Evolutionary conservation across 2,888 invertebrate species (phyloP), one percentile per base, ranked within the genome.

Genomic region (Physocephala rufipes): DNA sequence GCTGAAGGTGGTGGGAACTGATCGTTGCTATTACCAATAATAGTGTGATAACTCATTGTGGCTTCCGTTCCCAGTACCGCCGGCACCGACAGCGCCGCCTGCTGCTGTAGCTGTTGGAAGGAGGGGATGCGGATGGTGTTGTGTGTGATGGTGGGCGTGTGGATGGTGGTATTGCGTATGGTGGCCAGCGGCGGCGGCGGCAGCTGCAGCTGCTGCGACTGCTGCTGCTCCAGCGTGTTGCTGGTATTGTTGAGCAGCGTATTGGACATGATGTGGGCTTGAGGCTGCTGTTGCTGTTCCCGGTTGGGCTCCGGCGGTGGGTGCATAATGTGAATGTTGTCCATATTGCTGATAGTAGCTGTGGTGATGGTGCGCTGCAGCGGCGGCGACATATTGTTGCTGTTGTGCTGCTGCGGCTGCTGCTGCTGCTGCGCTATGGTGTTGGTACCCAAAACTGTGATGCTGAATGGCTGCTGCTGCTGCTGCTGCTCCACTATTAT

Each of bases 21-120:
- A 2, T 28, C 77, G 24, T 24, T 75, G 88, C 91, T 91, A 93
- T 93, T 91, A 93, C 93, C 93, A 94, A 90, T 93, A 93, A 90
- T 92, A 93, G 89, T 93, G 92, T 89, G 92, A 90, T 87, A 90
- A 87, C 77, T 86, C 86, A 81, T 90, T 88, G 89, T 89, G 89
- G 87, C 87, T 88, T 88, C 82, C 85, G 79, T 82, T 83, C 78
- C 85, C 88, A 87, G 88, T 87, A 88, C 89, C 87, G 70, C 79
- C 76, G 68, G 79, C 81, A 75, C 82, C 88, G 88, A 89, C 87
- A 64, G 72, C 78, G 74, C 81, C 82, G 72, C 83, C 88, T 88
- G 88, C 87, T 88, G 90, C 87, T 89, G 90, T 89, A 89, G 84
- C 79, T 82, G 86, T 80, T 82, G 86, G 84, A 79, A 86, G 79